These are phyloP conservation scores for Alentia gelatinosa DNA, from an alignment of 2,888 invertebrate species.

Conservation along the genomic window DNA sequence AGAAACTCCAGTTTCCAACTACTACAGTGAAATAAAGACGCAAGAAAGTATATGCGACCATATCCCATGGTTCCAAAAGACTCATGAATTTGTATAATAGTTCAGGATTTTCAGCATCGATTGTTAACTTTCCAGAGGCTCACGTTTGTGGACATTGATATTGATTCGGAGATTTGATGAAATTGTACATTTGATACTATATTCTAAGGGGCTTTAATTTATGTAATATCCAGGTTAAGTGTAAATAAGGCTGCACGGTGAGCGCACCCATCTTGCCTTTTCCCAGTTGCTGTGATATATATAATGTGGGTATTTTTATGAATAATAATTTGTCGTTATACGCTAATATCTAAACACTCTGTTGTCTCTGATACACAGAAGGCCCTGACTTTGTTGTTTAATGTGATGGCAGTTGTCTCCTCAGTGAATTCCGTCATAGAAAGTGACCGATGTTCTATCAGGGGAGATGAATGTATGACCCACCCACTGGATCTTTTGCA, in stretches of 20 bases:
- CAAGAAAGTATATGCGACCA: no score
- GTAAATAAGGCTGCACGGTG: not conserved
- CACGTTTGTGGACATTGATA: no score
- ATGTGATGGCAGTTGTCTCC: no score
- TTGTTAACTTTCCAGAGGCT: no score
- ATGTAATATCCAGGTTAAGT: not conserved
- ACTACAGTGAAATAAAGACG: not conserved
- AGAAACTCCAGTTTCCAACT: not conserved
- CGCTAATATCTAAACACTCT: not conserved
- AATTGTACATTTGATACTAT: not conserved
- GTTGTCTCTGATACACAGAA: not conserved
- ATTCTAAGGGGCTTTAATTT: not conserved
- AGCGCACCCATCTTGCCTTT: not conserved
- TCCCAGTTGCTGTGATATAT: conserved; percentile 14
- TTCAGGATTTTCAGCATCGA: no score
- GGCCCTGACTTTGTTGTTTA: no score
- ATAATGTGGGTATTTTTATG: not conserved
- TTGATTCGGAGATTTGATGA: not conserved
- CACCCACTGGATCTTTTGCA: not conserved
- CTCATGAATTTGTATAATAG: no score
- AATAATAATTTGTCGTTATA: not conserved
- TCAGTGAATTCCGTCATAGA: no score
- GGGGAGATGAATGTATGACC: not conserved
- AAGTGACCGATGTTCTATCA: not conserved
- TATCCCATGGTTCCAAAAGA: no score